Conservation (phyloP, 2,113 vertebrate species). For the Perognathus longimembris region DNA sequence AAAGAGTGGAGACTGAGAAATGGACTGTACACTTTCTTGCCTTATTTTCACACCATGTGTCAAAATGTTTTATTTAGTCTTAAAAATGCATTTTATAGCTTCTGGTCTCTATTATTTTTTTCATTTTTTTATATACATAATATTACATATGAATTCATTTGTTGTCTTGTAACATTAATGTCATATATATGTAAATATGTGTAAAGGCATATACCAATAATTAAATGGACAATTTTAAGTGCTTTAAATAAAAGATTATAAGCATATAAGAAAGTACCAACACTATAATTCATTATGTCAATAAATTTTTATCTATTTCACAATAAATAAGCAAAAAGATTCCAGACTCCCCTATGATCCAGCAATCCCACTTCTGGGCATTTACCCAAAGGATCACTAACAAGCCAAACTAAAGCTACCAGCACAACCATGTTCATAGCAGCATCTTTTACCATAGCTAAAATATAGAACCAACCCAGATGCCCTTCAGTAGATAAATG, state of each 20-base stretch:
- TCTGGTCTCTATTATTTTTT: background rate
- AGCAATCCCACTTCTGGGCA: too few species aligned
- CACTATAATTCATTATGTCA: background rate
- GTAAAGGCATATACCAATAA: background rate
- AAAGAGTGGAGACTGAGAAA: background rate
- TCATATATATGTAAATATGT: background rate
- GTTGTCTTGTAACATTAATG: constrained; percentile 1
- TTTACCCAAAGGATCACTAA: too few species aligned
- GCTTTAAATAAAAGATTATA: background rate
- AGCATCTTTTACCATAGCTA: too few species aligned
- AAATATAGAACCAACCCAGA: too few species aligned
- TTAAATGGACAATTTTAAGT: background rate
- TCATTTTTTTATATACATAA: background rate
- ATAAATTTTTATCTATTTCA: background rate
- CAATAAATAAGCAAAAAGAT: background rate
- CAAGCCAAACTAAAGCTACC: too few species aligned
- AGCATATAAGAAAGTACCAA: background rate
- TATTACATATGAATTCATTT: background rate
- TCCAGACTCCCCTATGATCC: too few species aligned
- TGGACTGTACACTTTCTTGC: background rate
- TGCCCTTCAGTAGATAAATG: too few species aligned
- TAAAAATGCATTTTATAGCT: background rate
- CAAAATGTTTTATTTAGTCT: background rate
- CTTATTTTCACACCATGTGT: background rate
- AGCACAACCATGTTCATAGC: too few species aligned